Base-by-base conservation (phyloP, 2,888 invertebrate genomes). In the Cryptocephalus moraei region DNA sequence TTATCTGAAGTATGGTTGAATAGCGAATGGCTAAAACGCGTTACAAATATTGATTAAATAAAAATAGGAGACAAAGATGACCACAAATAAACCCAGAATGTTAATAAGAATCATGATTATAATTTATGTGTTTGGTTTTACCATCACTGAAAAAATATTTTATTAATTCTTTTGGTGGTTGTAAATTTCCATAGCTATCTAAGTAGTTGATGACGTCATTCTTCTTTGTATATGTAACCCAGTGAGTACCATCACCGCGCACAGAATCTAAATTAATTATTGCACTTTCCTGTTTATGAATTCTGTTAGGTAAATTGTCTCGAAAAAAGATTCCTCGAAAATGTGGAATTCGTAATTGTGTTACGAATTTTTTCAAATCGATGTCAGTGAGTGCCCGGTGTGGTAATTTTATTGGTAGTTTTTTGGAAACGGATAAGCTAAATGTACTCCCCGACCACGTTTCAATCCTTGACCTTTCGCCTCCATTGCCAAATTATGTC, bases 401-500 rank as follows among this genome's bases (percentile, higher is more conserved):
- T 14, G 50, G 50, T 49, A 50, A 42, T 43, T 42, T 50, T 47
- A 45, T 45, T 47, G 39, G 33, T 2, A 22, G 42, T 51, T 50
- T 57, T 48, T 57, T 54, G 48, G 46, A 55, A 44, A 56, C 47
- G 47, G 42, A 55, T 49, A 22, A 2, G 22, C 22, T 36, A 59
- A 41, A 50, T 55, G 56, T 12, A 58, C 41, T 14, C 54, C 49
- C 42, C 49, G 48, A 6, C 67, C 50, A 44, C 11, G 22, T 11
- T 48, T 32, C n/a, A 33, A 32, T 46, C 44, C 65, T 32, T 65
- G 44, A 22, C 62, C 63, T 36, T 65, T 62, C 40, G 60, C 52
- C 59, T 69, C 68, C 63, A 67, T 66, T 12, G 49, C 52, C 53
- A 57, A 49, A 52, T 69, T 69, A 49, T 66, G 67, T 6, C 64